Conservation (phyloP, 2,113 vertebrate genomes). For the Nothocercus nigrocapillus region DNA sequence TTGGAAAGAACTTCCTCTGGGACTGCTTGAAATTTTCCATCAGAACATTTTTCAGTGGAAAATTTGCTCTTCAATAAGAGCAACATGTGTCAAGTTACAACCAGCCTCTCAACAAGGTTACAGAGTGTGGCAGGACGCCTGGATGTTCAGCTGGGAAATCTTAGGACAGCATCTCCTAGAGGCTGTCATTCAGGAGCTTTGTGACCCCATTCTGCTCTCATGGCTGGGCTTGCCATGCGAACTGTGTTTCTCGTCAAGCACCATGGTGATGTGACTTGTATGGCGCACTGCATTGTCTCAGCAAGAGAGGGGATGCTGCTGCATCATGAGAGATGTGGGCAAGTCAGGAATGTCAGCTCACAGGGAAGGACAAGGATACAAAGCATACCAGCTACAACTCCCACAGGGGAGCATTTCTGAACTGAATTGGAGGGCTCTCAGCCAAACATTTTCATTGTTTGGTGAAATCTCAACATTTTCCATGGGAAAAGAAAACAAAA, state of each 20-base stretch:
- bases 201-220: background rate
- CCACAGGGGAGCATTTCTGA: conserved; percentile 1
- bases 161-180: conserved; percentile 1
- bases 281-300: background rate
- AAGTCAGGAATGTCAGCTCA: conserved; percentile 58
- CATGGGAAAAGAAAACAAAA: conserved; percentile 53
- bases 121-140: conserved; percentile 27
- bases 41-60: conserved; percentile 52
- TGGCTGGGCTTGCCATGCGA: background rate
- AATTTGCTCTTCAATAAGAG: background rate
- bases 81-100: background rate
- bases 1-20: conserved; percentile 2
- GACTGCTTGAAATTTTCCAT: conserved; percentile 52
- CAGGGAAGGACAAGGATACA: conserved; percentile 38
- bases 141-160: conserved; percentile 18
- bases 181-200: background rate
- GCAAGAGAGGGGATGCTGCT: conserved; percentile 14
- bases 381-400: conserved; percentile 62
- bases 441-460: conserved; percentile 66
- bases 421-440: conserved; percentile 46
- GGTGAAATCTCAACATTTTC: conserved; percentile 62
- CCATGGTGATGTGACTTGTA: background rate
- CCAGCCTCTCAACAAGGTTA: conserved; percentile 16
- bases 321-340: conserved; percentile 36
- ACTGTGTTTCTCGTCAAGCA: background rate